phyloP scores from a whole-genome alignment of 2,113 vertebrate species.

The Rhineura floridana region DNA sequence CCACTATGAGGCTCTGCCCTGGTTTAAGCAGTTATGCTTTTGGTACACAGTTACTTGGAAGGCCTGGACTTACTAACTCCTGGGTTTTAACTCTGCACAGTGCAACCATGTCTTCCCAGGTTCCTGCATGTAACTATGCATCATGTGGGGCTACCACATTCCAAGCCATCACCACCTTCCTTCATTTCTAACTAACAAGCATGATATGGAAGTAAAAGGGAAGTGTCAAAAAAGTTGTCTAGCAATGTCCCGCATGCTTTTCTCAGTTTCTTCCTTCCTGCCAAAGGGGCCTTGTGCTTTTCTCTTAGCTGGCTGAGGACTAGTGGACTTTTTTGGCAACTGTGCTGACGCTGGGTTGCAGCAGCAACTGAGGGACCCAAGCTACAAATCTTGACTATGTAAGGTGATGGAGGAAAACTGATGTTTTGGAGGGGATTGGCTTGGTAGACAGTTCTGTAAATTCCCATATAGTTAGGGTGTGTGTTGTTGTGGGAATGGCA shows the following conservation, averaged over 20 bases:
- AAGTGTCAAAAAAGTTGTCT: background rate
- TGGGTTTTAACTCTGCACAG: background rate
- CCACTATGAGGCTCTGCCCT: no score
- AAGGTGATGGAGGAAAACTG: background rate
- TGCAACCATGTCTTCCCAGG: background rate
- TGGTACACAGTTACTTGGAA: background rate
- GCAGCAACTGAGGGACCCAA: background rate
- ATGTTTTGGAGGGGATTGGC: background rate
- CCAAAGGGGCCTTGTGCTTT: background rate
- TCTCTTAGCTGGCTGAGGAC: background rate
- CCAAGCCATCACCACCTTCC: background rate
- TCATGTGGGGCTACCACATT: no score
- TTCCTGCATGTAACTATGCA: background rate
- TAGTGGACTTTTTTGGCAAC: background rate
- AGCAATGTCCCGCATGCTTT: background rate
- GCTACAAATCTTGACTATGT: background rate
- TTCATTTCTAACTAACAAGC: background rate
- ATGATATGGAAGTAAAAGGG: no score
- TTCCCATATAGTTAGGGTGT: background rate
- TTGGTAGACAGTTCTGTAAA: background rate
- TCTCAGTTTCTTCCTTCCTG: background rate
- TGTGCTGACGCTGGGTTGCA: background rate
- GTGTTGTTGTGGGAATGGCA: background rate
- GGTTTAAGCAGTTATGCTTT: no score
- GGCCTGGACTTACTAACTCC: background rate